phyloP scores from a whole-genome alignment of 2,113 vertebrate species.

The Mirza zaza region DNA sequence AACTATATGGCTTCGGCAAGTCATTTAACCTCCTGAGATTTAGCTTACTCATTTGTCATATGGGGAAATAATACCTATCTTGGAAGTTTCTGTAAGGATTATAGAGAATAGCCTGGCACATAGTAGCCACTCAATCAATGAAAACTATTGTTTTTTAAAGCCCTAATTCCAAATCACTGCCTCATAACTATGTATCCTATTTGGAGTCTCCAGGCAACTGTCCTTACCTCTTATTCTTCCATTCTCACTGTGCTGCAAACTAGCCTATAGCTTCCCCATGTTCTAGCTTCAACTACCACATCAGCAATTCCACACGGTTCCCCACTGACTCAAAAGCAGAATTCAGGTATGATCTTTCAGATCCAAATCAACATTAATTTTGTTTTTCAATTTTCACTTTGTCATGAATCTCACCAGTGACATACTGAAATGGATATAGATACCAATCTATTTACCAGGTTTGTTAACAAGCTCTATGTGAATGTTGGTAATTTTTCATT shows the following conservation, averaged over 20 bases:
- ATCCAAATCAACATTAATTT: background rate
- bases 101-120: background rate
- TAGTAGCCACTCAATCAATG: background rate
- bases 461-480: background rate
- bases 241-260: background rate
- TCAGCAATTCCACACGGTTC: background rate
- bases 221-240: background rate
- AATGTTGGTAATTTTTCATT: slow-evolving; percentile 26
- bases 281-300: background rate
- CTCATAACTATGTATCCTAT: background rate
- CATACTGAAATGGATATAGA: background rate
- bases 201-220: background rate
- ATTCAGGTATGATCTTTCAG: background rate
- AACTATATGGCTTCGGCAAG: background rate
- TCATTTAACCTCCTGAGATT: background rate
- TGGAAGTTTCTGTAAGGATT: background rate
- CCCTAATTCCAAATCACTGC: slow-evolving; percentile 1
- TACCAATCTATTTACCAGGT: background rate
- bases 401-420: background rate
- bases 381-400: slow-evolving; percentile 12
- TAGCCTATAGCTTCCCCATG: background rate
- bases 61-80: background rate
- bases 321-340: slow-evolving; percentile 22
- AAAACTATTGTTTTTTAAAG: slow-evolving; percentile 13
- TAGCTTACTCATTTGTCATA: slow-evolving; percentile 1